Conservation (phyloP, 53 echinoderm and acorn worm genomes). For the Antedon mediterranea region DNA sequence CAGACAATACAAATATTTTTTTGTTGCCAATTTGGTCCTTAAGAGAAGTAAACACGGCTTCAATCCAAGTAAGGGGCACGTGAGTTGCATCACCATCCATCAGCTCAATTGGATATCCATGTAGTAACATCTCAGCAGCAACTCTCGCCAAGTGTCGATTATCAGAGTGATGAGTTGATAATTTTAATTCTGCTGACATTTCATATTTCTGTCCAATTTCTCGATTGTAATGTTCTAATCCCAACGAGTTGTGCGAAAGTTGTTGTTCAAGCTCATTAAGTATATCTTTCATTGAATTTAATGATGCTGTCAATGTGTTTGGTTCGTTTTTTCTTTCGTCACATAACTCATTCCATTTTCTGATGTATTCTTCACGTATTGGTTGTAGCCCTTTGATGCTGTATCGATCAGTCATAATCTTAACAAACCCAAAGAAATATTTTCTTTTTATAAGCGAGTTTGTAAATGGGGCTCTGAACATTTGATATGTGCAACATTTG, state of each 20-base stretch:
- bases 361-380: constrained; percentile 7
- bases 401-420: constrained; percentile 2
- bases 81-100: constrained; percentile 16
- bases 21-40: neutral
- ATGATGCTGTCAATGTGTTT: neutral
- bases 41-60: neutral
- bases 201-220: constrained; percentile 23
- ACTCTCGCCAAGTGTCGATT: neutral
- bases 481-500: neutral
- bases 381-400: constrained; percentile 8
- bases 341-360: constrained; percentile 2
- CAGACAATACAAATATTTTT: constrained; percentile 9
- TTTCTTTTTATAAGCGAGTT: neutral
- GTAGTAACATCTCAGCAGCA: constrained; percentile 12
- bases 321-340: too few relatives aligned
- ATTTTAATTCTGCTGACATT: neutral
- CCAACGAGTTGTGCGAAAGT: constrained; percentile 14
- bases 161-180: too few relatives aligned
- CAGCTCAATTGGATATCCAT: constrained; percentile 12
- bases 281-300: neutral
- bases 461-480: neutral
- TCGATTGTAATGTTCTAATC: constrained; percentile 21
- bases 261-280: constrained; percentile 19
- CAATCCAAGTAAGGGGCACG: constrained; percentile 16
- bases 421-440: constrained; percentile 14